Evolutionary conservation across 2,797 vertebrate genomes (phyloP), one percentile per base, ranked within the genome.

Genomic region (Coregonus sp.): DNA sequence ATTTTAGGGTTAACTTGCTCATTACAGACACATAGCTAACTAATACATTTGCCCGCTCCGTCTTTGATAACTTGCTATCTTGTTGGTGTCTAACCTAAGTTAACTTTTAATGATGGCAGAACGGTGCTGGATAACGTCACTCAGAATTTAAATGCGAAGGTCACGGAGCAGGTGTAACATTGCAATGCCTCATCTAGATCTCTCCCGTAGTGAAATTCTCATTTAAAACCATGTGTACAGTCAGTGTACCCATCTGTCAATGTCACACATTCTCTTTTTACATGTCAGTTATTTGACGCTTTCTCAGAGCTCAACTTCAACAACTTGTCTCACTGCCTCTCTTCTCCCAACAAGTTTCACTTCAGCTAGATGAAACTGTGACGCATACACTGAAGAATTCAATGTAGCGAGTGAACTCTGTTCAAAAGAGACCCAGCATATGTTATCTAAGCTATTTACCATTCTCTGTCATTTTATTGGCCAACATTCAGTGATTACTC

Each of bases 281-380:
- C 9, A 66, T 12, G 20, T 31, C 14, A 31, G 31, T 4, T 15
- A 16, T 31, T 67, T 35, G 40, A 16, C 5, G 18, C 18, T 68
- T 4, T 70, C 16, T 18, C 16, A n/a, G 2, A 70, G 7, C 31
- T 35, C 18, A 2, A 47, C 33, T 70, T n/a, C 11, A n/a, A n/a
- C 16, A 18, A 51, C 69, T 70, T 50, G 37, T 18, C 15, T 47
- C 4, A 4, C 16, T 35, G 66, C 37, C 11, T 6, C 68, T 70
- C 18, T 25, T 15, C 5, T 29, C 25, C 50, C 37, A 66, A 31
- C 37, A 66, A 31, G 73, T 75, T 25, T 67, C 68, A 14, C 15
- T 70, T 4, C 7, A 67, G 6, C 61, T 73, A 73, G 65, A 50
- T 75, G 74, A 84, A 84, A 74, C 65, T 76, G 75, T 84, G 80